These are phyloP conservation scores for Origma solitaria DNA, from an alignment of 2,113 vertebrate genomes.

Conservation along the genomic window DNA sequence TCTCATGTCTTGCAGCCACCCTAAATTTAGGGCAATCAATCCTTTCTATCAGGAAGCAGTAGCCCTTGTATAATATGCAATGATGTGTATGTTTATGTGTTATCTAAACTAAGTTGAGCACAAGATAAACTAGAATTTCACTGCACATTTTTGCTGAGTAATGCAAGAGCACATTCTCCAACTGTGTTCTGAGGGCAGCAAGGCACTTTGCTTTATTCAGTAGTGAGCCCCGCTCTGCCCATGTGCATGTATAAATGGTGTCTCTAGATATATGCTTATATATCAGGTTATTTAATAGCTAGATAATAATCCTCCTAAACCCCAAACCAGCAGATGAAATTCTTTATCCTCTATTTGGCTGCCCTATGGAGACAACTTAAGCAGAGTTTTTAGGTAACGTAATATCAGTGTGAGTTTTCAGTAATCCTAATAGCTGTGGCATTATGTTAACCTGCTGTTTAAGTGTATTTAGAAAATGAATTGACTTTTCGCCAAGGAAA, in stretches of 20 bases:
- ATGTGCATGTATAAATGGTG: neutral
- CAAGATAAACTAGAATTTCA: neutral
- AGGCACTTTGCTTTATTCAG: neutral
- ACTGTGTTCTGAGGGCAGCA: neutral
- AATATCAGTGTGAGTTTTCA: neutral
- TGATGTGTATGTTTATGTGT: neutral
- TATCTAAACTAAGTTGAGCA: neutral
- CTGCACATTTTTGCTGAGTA: neutral
- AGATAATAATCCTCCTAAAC: neutral
- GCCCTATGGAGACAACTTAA: neutral
- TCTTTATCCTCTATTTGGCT: neutral
- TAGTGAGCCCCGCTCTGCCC: neutral
- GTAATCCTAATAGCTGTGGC: neutral
- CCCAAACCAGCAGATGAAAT: neutral
- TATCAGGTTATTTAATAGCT: neutral
- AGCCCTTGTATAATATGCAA: neutral
- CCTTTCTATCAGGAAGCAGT: neutral
- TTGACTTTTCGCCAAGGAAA: neutral
- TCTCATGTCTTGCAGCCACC: neutral
- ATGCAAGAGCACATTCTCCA: neutral
- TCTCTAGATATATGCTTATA: neutral
- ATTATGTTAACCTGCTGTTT: neutral
- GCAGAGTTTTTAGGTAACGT: neutral
- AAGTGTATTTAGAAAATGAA: neutral
- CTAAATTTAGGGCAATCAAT: neutral